Conservation (phyloP, 2,888 invertebrate species). For the Drosophila nigricruria region DNA sequence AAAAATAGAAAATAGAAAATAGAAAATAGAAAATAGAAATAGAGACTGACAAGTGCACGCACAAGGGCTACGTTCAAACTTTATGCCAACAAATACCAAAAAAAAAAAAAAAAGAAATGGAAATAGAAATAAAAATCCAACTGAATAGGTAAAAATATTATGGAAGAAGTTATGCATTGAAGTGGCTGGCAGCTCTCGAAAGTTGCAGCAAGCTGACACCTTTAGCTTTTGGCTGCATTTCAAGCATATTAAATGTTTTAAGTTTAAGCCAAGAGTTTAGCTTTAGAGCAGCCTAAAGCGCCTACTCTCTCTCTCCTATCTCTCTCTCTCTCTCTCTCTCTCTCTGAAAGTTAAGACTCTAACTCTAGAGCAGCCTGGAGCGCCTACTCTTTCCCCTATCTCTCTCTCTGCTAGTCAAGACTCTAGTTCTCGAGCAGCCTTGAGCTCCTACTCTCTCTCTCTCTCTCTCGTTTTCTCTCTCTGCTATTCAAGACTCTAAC, state of each 20-base stretch:
- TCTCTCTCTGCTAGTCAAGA: no score
- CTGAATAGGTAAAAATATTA: background rate
- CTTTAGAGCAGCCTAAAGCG: no score
- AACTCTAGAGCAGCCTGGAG: no score
- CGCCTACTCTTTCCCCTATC: no score
- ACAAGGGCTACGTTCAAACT: conserved; percentile 26
- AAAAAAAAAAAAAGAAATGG: background rate
- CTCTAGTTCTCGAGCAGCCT: no score
- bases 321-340: no score
- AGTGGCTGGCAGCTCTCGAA: background rate
- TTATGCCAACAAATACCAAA: background rate
- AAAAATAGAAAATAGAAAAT: background rate
- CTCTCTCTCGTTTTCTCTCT: no score
- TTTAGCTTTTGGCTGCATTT: background rate
- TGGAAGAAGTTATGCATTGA: background rate
- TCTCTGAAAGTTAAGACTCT: no score
- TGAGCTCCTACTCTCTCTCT: no score
- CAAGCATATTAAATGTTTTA: background rate
- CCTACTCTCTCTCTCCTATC: no score
- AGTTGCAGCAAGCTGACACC: background rate
- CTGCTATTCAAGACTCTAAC: no score
- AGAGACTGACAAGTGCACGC: conserved; percentile 4
- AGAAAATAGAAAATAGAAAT: conserved; percentile 2
- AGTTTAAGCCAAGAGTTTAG: background rate
- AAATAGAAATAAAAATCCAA: background rate